Base-by-base conservation (phyloP, 2,797 vertebrate species). In the Ispidina picta region DNA sequence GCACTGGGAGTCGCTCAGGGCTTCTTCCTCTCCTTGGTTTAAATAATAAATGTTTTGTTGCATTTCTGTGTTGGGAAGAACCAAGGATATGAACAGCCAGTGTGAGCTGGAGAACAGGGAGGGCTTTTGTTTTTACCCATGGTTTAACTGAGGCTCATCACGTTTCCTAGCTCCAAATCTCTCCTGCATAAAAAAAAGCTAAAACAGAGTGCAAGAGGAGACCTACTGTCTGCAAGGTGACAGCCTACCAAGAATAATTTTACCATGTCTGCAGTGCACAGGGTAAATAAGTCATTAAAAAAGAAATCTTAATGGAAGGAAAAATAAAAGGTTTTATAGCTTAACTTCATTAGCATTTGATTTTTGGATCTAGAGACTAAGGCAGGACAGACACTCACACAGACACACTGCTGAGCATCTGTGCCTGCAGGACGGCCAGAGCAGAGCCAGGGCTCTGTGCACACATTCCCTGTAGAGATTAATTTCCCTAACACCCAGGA, bases 1-100 rank as follows among this genome's bases (percentile, higher is more conserved):
- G 63, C 21, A 14, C 68, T 3, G 0, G 0, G 46, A 48, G 51
- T 8, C 0, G 0, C 85, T 56, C 5, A 0, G 48, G 31, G 83
- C 77, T 74, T 62, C 39, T 15, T 48, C 33, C 37, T 35, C 46
- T n/a, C 56, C 77, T 69, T 9, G 0, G 37, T 19, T 21, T 35
- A 33, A 78, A 62, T 52, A 39, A 76, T 49, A 19, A 35, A 29
- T 9, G 66, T 11, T 74, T 12, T 49, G 41, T 63, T 58, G 59
- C 5, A 1, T 26, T 71, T 65, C 41, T 28, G 54, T 1, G 1
- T 1, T 21, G 62, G 60, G 16, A 51, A 46, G 86, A 56, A 21
- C 5, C 68, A 58, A 39, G 20, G 75, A 58, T 29, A 60, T 23
- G 31, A 83, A 14, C 28, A 51, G 35, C 6, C 23, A 22, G 73